Evolutionary conservation across 2,113 vertebrate species (phyloP), one percentile per base, ranked within the genome.

Genomic region (Sminthopsis crassicaudata): DNA sequence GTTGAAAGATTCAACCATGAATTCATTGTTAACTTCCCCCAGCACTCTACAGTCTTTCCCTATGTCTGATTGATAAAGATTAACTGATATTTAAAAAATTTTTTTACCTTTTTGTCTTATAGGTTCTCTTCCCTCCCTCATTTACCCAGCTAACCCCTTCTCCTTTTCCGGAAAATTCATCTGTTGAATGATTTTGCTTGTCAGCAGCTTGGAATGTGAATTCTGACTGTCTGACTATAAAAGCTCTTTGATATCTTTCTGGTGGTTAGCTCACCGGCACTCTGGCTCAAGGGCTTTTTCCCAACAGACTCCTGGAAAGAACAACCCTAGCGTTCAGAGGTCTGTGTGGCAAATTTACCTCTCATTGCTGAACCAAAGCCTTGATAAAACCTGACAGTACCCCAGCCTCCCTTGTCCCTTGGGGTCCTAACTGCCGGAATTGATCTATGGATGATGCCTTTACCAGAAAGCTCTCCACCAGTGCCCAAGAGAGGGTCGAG

Each of bases 241-340:
- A 30, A 95, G 91, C 92, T 91, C 96, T 98, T 96, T 96, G 94
- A 97, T 97, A 90, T 91, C 94, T 96, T 96, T 95, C 94, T 89
- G 94, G 96, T 25, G 53, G 88, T 84, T 50, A 92, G 52, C 88
- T 95, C 30, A 93, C 23, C 51, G 84, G 46, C 92, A 95, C 7
- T 76, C 91, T 91, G 76, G 53, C 67, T 96, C 94, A 93, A 90
- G 88, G 93, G 11, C 54, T 48, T 84, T 93, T 92, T 89, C 46
- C 92, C 16, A 54, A 76, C 8, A 76, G 67, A 84, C 16, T 42
- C n/a, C n/a, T 84, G 67, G 67, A 84, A 84, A n/a, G 67, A 84
- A 84, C 36, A 84, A 84, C 67, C n/a, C 67, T 42, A 84, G 19
- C 8, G n/a, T 91, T 89, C 27, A 53, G 60, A 93, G 55, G 46